These are phyloP conservation scores for Astyanax mexicanus DNA, from an alignment of 2,797 vertebrate species.

Conservation along the genomic window DNA sequence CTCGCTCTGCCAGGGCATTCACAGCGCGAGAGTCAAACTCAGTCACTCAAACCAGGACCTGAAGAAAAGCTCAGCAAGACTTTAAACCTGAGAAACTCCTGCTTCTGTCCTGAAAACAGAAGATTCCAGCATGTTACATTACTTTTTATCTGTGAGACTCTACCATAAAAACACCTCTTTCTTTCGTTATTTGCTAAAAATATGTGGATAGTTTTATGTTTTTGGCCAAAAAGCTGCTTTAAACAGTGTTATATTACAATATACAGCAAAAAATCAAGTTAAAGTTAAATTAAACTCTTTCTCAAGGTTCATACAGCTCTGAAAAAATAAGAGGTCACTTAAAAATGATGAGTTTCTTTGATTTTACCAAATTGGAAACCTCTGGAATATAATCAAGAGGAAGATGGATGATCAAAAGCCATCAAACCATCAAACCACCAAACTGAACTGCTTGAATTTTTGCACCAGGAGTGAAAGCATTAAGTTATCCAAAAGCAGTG, in stretches of 20 bases:
- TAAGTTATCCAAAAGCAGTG: too few relatives aligned
- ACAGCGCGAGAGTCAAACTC: conserved; percentile 40
- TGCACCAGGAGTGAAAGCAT: too few relatives aligned
- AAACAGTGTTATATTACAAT: neutral
- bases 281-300: too few relatives aligned
- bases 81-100: neutral
- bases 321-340: too few relatives aligned
- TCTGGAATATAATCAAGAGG: too few relatives aligned
- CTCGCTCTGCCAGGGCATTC: conserved; percentile 36
- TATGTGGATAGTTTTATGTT: neutral
- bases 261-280: neutral
- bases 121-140: neutral
- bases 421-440: too few relatives aligned
- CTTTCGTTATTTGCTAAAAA: neutral
- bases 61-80: neutral
- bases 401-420: too few relatives aligned
- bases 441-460: too few relatives aligned
- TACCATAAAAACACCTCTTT: too few relatives aligned
- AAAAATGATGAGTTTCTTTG: too few relatives aligned
- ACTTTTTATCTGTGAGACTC: neutral
- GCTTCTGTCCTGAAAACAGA: neutral
- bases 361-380: too few relatives aligned
- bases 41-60: conserved; percentile 5
- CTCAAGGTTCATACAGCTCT: too few relatives aligned
- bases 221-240: neutral